A percentile compares a stretch with the other conserved stretches of the same genome.
phyloP scores from a whole-genome alignment of 1,140 invertebrate genomes.

The Tetramorium alpestre region DNA sequence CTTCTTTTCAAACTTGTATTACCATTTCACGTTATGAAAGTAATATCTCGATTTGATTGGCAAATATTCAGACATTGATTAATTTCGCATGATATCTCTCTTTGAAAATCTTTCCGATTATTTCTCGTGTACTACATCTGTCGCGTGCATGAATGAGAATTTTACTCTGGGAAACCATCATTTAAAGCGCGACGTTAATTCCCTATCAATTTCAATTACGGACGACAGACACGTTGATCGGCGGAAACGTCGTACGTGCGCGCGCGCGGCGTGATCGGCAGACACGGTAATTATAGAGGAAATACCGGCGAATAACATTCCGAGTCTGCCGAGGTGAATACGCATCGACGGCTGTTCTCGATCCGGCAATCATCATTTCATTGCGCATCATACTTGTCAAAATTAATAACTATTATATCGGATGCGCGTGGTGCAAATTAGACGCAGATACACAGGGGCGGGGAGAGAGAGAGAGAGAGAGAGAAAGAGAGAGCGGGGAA shows the following conservation, averaged over 20 bases:
- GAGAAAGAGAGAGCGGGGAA: neutral
- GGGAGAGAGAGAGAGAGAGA: neutral
- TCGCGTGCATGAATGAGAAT: neutral
- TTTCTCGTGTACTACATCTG: neutral
- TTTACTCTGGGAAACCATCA: neutral
- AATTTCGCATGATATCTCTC: neutral
- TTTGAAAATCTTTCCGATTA: neutral
- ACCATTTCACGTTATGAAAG: neutral
- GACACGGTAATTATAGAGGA: conserved; percentile 46
- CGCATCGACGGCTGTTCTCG: conserved; percentile 22
- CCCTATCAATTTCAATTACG: conserved; percentile 56
- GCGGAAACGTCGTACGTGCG: conserved; percentile 46
- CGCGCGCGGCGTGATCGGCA: conserved; percentile 25
- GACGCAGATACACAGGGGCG: neutral
- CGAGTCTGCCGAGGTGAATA: conserved; percentile 3
- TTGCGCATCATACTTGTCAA: conserved; percentile 12
- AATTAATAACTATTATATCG: conserved; percentile 28
- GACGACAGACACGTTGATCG: conserved; percentile 43
- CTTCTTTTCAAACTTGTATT: neutral
- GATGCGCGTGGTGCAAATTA: neutral
- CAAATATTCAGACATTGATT: neutral
- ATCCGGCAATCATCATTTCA: conserved; percentile 38
- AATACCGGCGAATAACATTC: conserved; percentile 13
- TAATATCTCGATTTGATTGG: neutral
- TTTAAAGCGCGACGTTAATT: conserved; percentile 44